Evolutionary conservation across 2,888 invertebrate genomes (phyloP).

Genomic region (Liposcelis brunnea): DNA sequence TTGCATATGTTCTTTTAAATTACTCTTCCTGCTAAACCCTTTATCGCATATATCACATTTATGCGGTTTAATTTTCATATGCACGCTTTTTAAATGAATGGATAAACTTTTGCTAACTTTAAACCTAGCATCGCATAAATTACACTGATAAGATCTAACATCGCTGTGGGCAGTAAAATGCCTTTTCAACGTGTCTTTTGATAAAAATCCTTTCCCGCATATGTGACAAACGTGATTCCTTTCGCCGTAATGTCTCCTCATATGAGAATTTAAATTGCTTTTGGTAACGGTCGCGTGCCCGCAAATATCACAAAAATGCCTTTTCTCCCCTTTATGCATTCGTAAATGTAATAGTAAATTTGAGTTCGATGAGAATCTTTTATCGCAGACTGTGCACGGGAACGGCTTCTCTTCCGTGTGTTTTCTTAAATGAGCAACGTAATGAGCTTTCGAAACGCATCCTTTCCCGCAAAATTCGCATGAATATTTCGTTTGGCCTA

Average conservation of each 20-base stretch:
- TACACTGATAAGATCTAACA: constrained; percentile 39
- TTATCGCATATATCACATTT: constrained; percentile 51
- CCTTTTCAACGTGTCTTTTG: constrained; percentile 41
- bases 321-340: constrained; percentile 16
- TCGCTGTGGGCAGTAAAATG: constrained; percentile 44
- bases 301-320: constrained; percentile 18
- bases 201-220: constrained; percentile 39
- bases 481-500: background rate
- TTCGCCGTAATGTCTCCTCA: constrained; percentile 17
- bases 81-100: constrained; percentile 45
- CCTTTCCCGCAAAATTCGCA: constrained; percentile 6
- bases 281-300: constrained; percentile 28
- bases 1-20: constrained; percentile 29
- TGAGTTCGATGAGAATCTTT: constrained; percentile 10
- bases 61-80: constrained; percentile 52
- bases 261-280: constrained; percentile 17
- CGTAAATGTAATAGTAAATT: constrained; percentile 15
- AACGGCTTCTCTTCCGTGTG: constrained; percentile 9
- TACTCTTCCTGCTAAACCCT: constrained; percentile 49
- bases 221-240: constrained; percentile 18
- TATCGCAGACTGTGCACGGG: constrained; percentile 14
- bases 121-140: constrained; percentile 32
- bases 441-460: background rate
- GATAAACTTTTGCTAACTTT: constrained; percentile 26
- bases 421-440: background rate